Evolutionary conservation across 2,888 invertebrate genomes (phyloP), one percentile per base, ranked within the genome.

Genomic region (Leptodirus hochenwartii): DNA sequence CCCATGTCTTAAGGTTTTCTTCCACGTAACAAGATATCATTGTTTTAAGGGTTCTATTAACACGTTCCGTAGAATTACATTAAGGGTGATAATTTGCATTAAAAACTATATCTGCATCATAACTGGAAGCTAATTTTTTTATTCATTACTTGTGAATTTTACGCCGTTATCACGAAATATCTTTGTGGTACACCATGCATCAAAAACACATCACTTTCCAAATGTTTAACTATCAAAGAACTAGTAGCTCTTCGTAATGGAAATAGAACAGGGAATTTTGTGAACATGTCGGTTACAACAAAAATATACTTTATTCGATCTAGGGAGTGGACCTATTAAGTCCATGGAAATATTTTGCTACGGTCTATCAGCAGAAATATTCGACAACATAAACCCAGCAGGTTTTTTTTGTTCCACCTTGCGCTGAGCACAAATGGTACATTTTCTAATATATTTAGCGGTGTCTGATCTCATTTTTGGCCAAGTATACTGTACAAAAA

Each of bases 141-240:
- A 36, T 4, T 15, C 27, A 8, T 32, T 30, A 15, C 36, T 32
- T 4, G 28, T 17, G 27, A 41, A 41, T 23, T 34, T 37, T 4
- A 17, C 26, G 1, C 39, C 42, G 24, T 42, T 42, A 23, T 42
- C 40, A 4, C 27, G 25, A 5, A 42, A 34, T 2, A 41, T 14
- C 2, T 29, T 30, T 32, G 14, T 2, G 40, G 39, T 2, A 29
- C 38, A 5, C 40, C 39, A 31, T 32, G 38, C 6, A 37, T 10
- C 3, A 37, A 22, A 23, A 40, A 27, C 3, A 41, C 26, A 4
- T 39, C 25, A 2, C 39, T 35, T 22, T 40, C 40, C 2, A 39
- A 8, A 15, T 32, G 13, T 15, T 31, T 2, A 8, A 11, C 15
- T 3, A 41, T 23, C 11, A 17, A 22, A 4, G n/a, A 15, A 4